Conservation (phyloP, 1,140 invertebrate genomes). For the Bactericera cockerelli region DNA sequence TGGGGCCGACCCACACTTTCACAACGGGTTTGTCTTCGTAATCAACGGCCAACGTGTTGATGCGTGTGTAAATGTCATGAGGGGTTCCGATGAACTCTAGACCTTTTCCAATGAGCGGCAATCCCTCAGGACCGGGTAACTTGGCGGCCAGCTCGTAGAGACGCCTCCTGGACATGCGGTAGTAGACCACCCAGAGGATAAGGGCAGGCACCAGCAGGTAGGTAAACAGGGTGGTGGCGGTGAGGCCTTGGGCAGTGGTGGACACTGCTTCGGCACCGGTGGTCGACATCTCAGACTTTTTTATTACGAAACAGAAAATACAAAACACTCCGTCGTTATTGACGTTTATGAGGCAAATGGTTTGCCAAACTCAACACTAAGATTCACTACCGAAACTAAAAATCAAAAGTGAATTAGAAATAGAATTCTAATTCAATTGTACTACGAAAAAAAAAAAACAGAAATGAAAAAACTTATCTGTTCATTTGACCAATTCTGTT, state of each 20-base stretch:
- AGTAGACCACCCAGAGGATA: conserved; percentile 52
- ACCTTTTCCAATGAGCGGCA: conserved; percentile 51
- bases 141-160: conserved; percentile 51
- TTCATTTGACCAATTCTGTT: no score
- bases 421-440: no score
- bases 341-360: background rate
- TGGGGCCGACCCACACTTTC: conserved; percentile 44
- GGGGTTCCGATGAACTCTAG: conserved; percentile 37
- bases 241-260: conserved; percentile 27
- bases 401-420: no score
- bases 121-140: conserved; percentile 47
- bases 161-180: conserved; percentile 46
- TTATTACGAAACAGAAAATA: background rate
- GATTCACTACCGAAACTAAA: no score
- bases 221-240: conserved; percentile 43
- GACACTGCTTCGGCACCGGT: background rate
- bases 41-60: background rate
- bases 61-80: conserved; percentile 6
- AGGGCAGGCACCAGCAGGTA: conserved; percentile 48
- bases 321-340: conserved; percentile 4
- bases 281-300: background rate
- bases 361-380: background rate
- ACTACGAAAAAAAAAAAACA: no score
- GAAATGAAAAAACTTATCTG: no score
- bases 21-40: conserved; percentile 37